These are phyloP conservation scores for Cliona cf. orientalis DNA, from an alignment of 37 sponge, comb jelly and placozoan genomes.

Conservation along the genomic window DNA sequence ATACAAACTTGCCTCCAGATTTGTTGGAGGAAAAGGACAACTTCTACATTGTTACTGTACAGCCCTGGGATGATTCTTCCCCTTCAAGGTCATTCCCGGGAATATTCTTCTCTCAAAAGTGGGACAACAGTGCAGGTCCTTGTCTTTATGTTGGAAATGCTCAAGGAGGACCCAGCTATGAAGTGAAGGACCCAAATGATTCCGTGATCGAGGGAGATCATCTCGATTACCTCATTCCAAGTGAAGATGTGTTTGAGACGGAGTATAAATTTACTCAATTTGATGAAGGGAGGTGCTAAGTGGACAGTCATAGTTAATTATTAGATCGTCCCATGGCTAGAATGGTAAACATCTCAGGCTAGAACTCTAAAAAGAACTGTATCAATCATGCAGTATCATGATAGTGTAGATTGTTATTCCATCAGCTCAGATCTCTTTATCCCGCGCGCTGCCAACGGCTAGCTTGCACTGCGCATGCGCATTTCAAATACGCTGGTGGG, in stretches of 20 bases:
- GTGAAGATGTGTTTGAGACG: neutral
- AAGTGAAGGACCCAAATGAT: slow-evolving; percentile 23
- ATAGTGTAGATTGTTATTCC: too few species aligned
- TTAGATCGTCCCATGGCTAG: too few species aligned
- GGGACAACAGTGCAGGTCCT: slow-evolving; percentile 21
- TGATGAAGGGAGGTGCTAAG: neutral
- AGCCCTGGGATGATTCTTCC: neutral
- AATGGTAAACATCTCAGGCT: too few species aligned
- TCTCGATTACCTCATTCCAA: neutral
- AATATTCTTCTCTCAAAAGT: slow-evolving; percentile 33
- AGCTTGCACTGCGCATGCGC: too few species aligned
- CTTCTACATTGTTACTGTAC: slow-evolving; percentile 48
- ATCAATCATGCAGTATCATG: too few species aligned
- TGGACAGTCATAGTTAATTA: too few species aligned
- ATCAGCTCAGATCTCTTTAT: too few species aligned
- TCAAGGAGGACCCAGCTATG: slow-evolving; percentile 47
- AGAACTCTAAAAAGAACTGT: too few species aligned
- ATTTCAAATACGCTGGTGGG: too few species aligned
- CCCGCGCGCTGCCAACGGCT: too few species aligned
- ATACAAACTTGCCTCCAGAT: neutral
- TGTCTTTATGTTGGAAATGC: slow-evolving; percentile 62
- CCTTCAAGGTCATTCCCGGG: slow-evolving; percentile 42
- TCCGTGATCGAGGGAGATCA: slow-evolving; percentile 65
- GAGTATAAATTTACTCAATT: slow-evolving; percentile 4
- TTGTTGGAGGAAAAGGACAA: neutral